These are phyloP conservation scores for Drosophila lutescens DNA, from an alignment of 2,888 invertebrate genomes.

Conservation along the genomic window DNA sequence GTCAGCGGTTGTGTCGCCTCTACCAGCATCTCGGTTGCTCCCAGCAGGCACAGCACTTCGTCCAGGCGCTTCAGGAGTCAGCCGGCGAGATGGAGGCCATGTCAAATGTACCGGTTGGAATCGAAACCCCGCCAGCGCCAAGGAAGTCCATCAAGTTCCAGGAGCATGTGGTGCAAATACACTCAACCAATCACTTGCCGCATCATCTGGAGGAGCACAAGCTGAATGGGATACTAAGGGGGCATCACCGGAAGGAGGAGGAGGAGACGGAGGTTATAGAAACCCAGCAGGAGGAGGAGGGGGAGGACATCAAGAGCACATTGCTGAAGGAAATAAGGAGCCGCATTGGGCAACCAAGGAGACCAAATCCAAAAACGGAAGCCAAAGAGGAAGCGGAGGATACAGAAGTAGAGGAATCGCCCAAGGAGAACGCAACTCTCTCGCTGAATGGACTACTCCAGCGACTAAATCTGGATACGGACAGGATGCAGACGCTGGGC, in stretches of 20 bases:
- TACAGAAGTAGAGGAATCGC: neutral
- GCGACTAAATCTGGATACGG: constrained; percentile 57
- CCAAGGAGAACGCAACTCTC: neutral
- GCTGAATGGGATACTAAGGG: constrained; percentile 6
- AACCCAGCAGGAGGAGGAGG: neutral
- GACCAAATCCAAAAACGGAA: no score
- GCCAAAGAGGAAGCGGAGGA: neutral
- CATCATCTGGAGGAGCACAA: neutral
- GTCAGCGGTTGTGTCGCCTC: constrained; percentile 87
- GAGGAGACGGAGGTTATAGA: neutral
- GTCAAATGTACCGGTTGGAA: neutral
- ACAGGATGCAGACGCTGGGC: constrained; percentile 46
- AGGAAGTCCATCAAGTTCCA: constrained; percentile 72
- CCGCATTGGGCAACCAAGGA: neutral
- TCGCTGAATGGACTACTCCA: constrained; percentile 43
- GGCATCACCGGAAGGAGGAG: neutral
- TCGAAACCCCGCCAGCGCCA: constrained; percentile 3
- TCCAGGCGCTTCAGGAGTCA: constrained; percentile 85
- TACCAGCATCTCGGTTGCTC: constrained; percentile 86
- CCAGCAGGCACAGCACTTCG: constrained; percentile 86
- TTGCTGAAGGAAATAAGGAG: neutral
- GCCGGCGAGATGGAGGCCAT: constrained; percentile 84
- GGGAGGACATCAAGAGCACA: no score
- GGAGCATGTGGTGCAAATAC: constrained; percentile 66
- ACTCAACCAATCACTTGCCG: constrained; percentile 27